phyloP scores from a whole-genome alignment of 2,113 vertebrate genomes.

The Abramis brama region DNA sequence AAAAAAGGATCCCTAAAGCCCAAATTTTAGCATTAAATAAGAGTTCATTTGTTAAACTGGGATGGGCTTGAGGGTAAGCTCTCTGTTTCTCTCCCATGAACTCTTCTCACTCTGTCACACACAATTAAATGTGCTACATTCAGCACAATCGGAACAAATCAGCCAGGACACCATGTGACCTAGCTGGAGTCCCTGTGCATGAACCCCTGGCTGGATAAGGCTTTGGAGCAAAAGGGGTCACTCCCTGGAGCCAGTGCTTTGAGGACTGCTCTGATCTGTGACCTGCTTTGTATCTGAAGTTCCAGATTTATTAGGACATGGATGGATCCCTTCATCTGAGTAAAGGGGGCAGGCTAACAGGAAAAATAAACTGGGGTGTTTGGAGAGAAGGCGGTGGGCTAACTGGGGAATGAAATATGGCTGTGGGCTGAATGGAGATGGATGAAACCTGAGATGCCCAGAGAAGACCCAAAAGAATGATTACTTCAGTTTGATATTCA shows the following conservation, averaged over 20 bases:
- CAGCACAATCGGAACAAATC: slow-evolving; percentile 75
- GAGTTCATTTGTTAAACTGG: not conserved
- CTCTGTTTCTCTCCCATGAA: slow-evolving; percentile 42
- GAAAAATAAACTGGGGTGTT: not conserved
- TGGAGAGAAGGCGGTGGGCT: not conserved
- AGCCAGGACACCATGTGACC: slow-evolving; percentile 70
- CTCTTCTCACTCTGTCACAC: slow-evolving; percentile 57
- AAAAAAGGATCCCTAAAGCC: not conserved
- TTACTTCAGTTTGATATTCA: not conserved
- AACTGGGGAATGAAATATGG: slow-evolving; percentile 11
- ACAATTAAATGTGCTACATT: slow-evolving; percentile 77
- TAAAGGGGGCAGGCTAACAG: slow-evolving; percentile 12
- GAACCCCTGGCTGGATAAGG: not conserved
- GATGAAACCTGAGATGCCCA: not conserved
- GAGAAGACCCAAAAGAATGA: not conserved
- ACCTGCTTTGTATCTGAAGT: not conserved
- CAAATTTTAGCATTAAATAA: not conserved
- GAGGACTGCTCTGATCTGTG: not conserved
- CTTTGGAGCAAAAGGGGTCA: slow-evolving; percentile 5
- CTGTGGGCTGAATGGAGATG: slow-evolving; percentile 24
- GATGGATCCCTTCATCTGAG: slow-evolving; percentile 11
- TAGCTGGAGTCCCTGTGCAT: slow-evolving; percentile 31
- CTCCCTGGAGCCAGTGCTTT: not conserved
- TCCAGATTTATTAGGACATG: slow-evolving; percentile 13
- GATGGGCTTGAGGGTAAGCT: not conserved